Base-by-base conservation (phyloP, 2,113 vertebrate genomes). In the Pyrgilauda ruficollis region DNA sequence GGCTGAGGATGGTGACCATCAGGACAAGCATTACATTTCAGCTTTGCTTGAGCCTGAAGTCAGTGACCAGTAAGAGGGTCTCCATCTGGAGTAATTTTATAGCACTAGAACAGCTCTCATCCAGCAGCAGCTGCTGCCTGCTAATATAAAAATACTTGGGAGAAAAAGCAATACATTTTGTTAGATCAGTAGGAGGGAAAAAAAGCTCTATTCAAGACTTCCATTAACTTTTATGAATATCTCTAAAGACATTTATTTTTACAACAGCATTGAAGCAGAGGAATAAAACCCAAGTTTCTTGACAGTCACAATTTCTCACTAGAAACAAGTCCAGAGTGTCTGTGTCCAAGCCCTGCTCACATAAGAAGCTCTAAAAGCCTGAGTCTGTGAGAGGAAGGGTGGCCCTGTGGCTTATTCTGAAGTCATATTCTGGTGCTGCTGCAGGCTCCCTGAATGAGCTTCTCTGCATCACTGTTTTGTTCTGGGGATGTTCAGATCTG, bases 141-240 rank as follows among this genome's bases (percentile, higher is more conserved):
- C 75, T 90, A 91, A 91, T 70, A 96, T 83, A 93, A 95, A 97
- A 96, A 93, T 92, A 88, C 62, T 89, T 96, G 74, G 83, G 73
- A 96, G 90, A 84, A 93, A 92, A 97, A 91, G 90, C 53, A 94
- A 82, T 94, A 87, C 37, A 44, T 93, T 96, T 97, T 94, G 96
- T 94, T 93, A 94, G 85, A 72, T 83, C 88, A 31, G 87, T 92
- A 88, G 56, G 74, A 90, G 46, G 53, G 7, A 17, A 10, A 73
- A 84, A 78, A 85, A 59, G 16, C 72, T 85, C 27, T 88, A 43
- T 79, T 93, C 61, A 68, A 93, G 46, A 77, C 43, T 84, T 94
- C 46, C 72, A 84, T 93, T 94, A 95, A 93, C 50, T 94, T 96
- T 81, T 81, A 96, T 41, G 12, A 91, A 87, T 96, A 96, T 89